Evolutionary conservation across 2,888 invertebrate genomes (phyloP), one percentile per base, ranked within the genome.

Genomic region (Polyommatus iphigenia): DNA sequence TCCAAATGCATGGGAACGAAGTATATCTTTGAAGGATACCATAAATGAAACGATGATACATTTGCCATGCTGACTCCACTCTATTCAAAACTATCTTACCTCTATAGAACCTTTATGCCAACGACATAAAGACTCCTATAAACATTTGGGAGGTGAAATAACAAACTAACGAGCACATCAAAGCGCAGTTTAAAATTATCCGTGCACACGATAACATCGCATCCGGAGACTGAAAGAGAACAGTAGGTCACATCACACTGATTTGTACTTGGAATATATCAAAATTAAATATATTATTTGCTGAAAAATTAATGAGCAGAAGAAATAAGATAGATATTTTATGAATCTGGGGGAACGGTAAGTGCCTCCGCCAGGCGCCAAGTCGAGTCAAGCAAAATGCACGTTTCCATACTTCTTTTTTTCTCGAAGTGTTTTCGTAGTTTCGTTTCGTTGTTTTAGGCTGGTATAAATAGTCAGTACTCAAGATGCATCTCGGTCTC

Each of bases 151-250:
- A 15, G 3, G 54, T 59, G 5, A 59, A 59, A 67, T 67, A 67
- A 32, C 67, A 67, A 67, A 29, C 62, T 62, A 13, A 67, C 67
- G 6, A 32, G 29, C 13, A 59, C 59, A 67, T 67, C 67, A 67
- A 67, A 67, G 67, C 29, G 67, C 32, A 32, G 29, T 67, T 67
- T 32, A 67, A 67, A 62, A 62, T 62, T 67, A 67, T 29, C 29
- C 29, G 29, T 67, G 67, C 67, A 67, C 67, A 20, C 3, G 67
- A 67, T 67, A 67, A 67, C 67, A 67, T 67, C 67, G 67, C 67
- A 67, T 67, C 67, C 67, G 32, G 67, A 67, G 29, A 67, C 13
- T 15, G 6, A 67, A 67, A 29, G 67, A 2, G 67, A 67, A 67
- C 67, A 67, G 29, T 67, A 32, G 67, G 67, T 67, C 67, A 67